These are phyloP conservation scores for Paralvinella palmiformis DNA, from an alignment of 1,140 invertebrate species.

Conservation along the genomic window DNA sequence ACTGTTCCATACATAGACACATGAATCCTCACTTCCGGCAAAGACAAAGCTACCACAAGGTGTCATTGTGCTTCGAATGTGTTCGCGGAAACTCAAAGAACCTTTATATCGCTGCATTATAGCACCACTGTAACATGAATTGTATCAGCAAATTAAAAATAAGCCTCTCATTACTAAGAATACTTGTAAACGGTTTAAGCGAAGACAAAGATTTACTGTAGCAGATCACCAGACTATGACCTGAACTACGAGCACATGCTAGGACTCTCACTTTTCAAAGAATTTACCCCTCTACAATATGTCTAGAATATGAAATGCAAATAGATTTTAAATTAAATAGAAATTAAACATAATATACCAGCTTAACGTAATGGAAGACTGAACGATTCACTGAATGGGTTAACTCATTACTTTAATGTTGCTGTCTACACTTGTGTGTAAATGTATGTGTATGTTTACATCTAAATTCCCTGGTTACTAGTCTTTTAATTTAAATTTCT, in stretches of 20 bases:
- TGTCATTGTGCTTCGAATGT: slow-evolving; percentile 53
- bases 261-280: not conserved
- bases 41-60: slow-evolving; percentile 61
- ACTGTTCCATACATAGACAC: slow-evolving; percentile 78
- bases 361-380: too few species aligned
- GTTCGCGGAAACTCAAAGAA: slow-evolving; percentile 44
- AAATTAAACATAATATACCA: too few species aligned
- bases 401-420: too few species aligned
- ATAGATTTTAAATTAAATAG: too few species aligned
- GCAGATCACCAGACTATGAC: not conserved
- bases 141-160: not conserved
- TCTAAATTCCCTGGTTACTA: too few species aligned
- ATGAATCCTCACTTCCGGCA: slow-evolving; percentile 72
- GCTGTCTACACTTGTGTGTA: too few species aligned
- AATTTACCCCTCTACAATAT: not conserved
- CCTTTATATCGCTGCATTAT: slow-evolving; percentile 48
- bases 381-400: too few species aligned
- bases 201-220: not conserved
- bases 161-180: too few species aligned
- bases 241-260: not conserved
- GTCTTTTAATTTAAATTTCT: too few species aligned
- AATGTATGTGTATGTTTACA: too few species aligned
- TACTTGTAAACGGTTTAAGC: too few species aligned
- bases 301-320: too few species aligned
- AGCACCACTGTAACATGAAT: slow-evolving; percentile 30